Base-by-base conservation (phyloP, 1,140 invertebrate species). In the Mactra quadrangularis region DNA sequence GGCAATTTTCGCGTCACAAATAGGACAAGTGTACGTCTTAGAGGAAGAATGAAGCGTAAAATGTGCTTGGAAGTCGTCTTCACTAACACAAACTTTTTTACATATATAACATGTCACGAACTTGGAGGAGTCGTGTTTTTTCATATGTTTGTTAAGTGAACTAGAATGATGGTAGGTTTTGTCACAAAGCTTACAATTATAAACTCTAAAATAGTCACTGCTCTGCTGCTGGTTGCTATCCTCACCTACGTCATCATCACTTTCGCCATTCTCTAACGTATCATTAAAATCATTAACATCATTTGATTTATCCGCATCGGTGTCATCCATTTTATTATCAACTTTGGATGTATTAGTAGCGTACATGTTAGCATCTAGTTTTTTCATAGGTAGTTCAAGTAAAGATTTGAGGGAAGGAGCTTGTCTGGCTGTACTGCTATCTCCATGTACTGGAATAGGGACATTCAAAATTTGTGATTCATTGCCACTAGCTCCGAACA, bases 121-220 rank as follows among this genome's bases (percentile, higher is more conserved):
- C 6, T 81, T 55, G 3, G 35, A 45, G n/a, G 47, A 53, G 15
- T 66, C 64, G 38, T 81, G 77, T 17, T 68, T 71, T 57, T 81
- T 81, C 77, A 81, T 81, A 35, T 81, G 77, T 50, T 81, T 81
- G 15, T 59, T 59, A 7, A 81, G 41, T 55, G 77, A 81, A 59
- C 77, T 81, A 59, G 77, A 71, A 29, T 81, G 77, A 60, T 81
- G 52, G 64, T 81, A 81, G 0, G 53, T 31, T 50, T 71, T 70
- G 27, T 70, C 52, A 59, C 77, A 81, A 7, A 68, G 33, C 25
- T 71, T 70, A 60, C 77, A 81, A 2, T 57, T 41, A 35, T 59
- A 78, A 2, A 53, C 19, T 57, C 41, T 72, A 57, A 57, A 68
- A 25, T 68, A 68, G 64, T 68, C 64, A 3, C 64, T 41, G 3